Conservation (phyloP, 2,888 invertebrate genomes). For the Melieria crassipennis region DNA sequence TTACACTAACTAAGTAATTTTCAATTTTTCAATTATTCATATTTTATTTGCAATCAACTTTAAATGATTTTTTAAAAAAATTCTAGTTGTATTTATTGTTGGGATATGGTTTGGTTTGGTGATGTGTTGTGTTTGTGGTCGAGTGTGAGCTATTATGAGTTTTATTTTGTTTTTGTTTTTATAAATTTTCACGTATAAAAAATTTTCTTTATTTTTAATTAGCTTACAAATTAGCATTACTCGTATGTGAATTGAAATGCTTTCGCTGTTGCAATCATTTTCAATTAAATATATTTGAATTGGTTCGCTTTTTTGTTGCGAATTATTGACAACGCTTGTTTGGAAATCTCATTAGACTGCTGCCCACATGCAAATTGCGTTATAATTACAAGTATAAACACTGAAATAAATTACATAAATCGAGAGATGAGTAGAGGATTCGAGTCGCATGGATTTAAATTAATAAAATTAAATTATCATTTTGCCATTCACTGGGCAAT, state of each 20-base stretch:
- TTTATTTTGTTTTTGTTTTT: slow-evolving; percentile 19
- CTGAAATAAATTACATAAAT: too few relatives aligned
- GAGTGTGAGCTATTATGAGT: neutral
- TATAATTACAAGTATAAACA: too few relatives aligned
- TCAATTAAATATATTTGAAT: too few relatives aligned
- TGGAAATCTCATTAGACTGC: too few relatives aligned
- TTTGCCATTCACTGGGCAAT: too few relatives aligned
- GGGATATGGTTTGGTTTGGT: neutral
- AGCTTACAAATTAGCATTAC: neutral
- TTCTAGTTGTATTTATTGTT: slow-evolving; percentile 8
- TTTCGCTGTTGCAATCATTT: neutral
- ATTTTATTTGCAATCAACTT: slow-evolving; percentile 10
- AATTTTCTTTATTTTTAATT: slow-evolving; percentile 9
- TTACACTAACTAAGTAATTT: slow-evolving; percentile 30
- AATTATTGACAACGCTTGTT: too few relatives aligned
- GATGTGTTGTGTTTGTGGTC: too few relatives aligned
- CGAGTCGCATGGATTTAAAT: too few relatives aligned
- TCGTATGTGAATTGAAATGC: slow-evolving; percentile 18
- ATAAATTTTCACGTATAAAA: slow-evolving; percentile 24
- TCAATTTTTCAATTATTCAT: neutral
- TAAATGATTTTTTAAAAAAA: neutral
- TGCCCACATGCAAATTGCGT: too few relatives aligned
- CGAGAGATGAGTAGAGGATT: too few relatives aligned
- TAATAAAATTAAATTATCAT: too few relatives aligned
- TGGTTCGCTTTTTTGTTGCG: too few relatives aligned